Conservation (phyloP, 1,140 invertebrate species). For the Atta cephalotes region DNA sequence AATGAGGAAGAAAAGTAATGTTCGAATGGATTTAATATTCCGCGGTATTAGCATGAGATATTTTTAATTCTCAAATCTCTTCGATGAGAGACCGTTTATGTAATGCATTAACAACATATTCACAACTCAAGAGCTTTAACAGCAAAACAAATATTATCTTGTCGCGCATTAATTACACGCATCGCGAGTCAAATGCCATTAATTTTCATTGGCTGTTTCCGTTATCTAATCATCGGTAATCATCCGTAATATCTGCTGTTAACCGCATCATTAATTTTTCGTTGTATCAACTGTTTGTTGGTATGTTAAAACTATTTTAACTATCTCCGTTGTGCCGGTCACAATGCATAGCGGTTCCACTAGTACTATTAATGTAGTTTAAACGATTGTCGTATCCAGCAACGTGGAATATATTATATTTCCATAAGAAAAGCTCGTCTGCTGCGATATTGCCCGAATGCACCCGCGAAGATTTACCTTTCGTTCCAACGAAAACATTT, state of each 20-base stretch:
- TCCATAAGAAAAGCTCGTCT: conserved; percentile 56
- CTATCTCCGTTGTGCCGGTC: neutral
- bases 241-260: neutral
- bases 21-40: conserved; percentile 52
- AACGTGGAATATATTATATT: conserved; percentile 58
- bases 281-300: neutral
- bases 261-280: conserved; percentile 18
- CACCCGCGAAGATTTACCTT: conserved; percentile 50
- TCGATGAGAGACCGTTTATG: neutral
- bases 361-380: conserved; percentile 52
- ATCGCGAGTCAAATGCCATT: conserved; percentile 3
- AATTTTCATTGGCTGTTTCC: conserved; percentile 17
- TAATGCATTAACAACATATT: conserved; percentile 8
- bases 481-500: conserved; percentile 50
- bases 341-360: neutral
- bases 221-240: neutral
- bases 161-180: conserved; percentile 3
- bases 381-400: conserved; percentile 54
- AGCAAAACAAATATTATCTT: conserved; percentile 15
- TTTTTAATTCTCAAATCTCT: conserved; percentile 31
- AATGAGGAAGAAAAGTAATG: conserved; percentile 21
- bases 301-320: conserved; percentile 14
- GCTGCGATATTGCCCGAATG: conserved; percentile 46
- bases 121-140: neutral
- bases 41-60: conserved; percentile 30